Conservation (phyloP, 2,888 invertebrate species). For the Thecophora atra region DNA sequence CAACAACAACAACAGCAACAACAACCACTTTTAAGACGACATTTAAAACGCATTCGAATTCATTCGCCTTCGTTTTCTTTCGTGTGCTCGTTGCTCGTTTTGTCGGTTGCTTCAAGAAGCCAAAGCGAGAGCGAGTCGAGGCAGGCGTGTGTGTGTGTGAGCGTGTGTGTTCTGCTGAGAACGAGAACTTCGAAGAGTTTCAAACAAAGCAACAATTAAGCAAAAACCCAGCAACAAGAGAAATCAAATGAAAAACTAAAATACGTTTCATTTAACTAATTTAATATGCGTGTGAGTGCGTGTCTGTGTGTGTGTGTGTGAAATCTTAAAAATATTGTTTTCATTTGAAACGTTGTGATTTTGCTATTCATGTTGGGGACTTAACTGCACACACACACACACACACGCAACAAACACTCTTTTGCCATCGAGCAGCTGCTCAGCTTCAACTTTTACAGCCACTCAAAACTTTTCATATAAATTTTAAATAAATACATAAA, state of each 20-base stretch:
- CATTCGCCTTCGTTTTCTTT: no score
- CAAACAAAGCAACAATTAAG: background rate
- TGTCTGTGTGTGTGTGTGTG: background rate
- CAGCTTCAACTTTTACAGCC: background rate
- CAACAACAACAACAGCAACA: constrained; percentile 6
- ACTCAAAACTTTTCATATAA: background rate
- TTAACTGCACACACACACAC: constrained; percentile 15
- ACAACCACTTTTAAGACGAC: background rate
- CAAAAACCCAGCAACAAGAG: background rate
- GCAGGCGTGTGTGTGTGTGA: no score
- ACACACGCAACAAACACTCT: background rate
- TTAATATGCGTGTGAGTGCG: constrained; percentile 45
- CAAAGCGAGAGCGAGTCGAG: no score
- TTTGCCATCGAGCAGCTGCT: background rate
- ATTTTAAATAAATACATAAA: background rate
- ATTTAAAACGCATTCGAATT: background rate
- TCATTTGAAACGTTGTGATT: constrained; percentile 56
- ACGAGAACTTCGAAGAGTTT: no score
- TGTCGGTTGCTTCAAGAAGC: no score
- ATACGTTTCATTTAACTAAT: constrained; percentile 53
- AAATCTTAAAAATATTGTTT: constrained; percentile 62
- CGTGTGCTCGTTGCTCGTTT: no score
- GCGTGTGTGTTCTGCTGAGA: no score
- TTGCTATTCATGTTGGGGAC: constrained; percentile 44
- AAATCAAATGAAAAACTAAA: constrained; percentile 16